Evolutionary conservation across 2,113 vertebrate species (phyloP), one percentile per base, ranked within the genome.

Genomic region (Sterrhoptilus dennistouni): DNA sequence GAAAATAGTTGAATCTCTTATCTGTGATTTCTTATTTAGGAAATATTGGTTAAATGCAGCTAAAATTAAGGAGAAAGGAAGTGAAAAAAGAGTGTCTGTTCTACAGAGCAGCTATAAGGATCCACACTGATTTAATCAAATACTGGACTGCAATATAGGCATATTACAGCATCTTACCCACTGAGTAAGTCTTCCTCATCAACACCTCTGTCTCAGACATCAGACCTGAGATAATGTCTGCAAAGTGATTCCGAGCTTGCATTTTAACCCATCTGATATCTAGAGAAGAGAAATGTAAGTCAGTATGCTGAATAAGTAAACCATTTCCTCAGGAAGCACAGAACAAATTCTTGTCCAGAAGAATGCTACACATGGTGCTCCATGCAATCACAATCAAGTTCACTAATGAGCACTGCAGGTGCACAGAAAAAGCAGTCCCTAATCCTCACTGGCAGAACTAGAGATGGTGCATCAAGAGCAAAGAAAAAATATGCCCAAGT

Each of bases 181-280:
- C 81, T 42, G 97, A 74, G 72, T 96, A 97, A 89, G 97, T n/a
- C 5, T 28, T 90, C 90, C 47, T 97, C 80, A 98, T 98, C 94
- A 97, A 65, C 1, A 6, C 25, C 74, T 98, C 97, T 31, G 94
- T 98, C 74, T 98, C 94, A 27, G 38, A 78, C 98, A 99, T 99
- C 93, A 98, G 96, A 54, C 68, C 75, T 24, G 79, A 94, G 57
- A 99, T 95, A 87, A 98, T 96, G n/a, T 52, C 56, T 89, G 97
- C 97, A 97, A 99, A 99, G 23, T 18, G 90, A 93, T 98, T 94
- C 8, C 25, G 72, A 36, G 69, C 54, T 38, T 95, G 89, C 36
- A n/a, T 93, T 59, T 54, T 52, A 56, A 98, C 97, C 60, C 78
- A 87, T 54, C 82, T 97, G 91, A 97, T 96, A 52, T 92, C 98